Base-by-base conservation (phyloP, 1,140 invertebrate genomes). In the Ericerus pela region DNA sequence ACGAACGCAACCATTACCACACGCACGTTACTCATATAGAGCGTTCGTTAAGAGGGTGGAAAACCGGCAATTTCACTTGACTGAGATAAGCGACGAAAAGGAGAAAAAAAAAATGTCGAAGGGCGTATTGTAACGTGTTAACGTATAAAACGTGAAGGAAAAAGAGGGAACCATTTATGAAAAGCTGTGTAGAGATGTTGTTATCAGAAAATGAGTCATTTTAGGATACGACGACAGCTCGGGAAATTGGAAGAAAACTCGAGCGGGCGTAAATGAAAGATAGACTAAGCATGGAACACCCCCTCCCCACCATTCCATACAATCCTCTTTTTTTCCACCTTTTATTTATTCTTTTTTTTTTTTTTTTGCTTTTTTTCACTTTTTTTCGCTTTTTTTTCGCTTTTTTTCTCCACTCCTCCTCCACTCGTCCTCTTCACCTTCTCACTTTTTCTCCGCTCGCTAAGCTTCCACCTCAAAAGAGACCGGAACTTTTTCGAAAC, bases 181-280 rank as follows among this genome's bases (percentile, higher is more conserved):
- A n/a, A 47, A 47, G 41, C 41, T 47, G 41, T 47, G 41, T 47
- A 47, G 41, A 47, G 41, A 47, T 47, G 41, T 47, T 47, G 41
- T 47, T 47, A 47, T 47, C 41, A 47, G 41, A 47, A 47, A 47
- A 47, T 47, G 41, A 47, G 41, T 47, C 41, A 47, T 47, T 47
- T 47, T 24, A 24, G 41, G 41, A 47, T 47, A 47, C 41, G 26
- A 24, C 41, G 41, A 47, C 41, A 47, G 41, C 41, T 47, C 41
- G 41, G 41, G 41, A 47, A 47, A 47, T 47, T 47, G 41, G 41
- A 47, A 47, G 41, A 47, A 47, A 47, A 47, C 41, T 47, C 41
- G 41, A 47, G 20, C 41, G 41, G 41, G 41, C 41, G 41, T 47
- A 47, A 47, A 47, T 47, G 41, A 47, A 47, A 47, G 41, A 47